Conservation (phyloP, 2,888 invertebrate species). For the Bimastos eiseni region DNA sequence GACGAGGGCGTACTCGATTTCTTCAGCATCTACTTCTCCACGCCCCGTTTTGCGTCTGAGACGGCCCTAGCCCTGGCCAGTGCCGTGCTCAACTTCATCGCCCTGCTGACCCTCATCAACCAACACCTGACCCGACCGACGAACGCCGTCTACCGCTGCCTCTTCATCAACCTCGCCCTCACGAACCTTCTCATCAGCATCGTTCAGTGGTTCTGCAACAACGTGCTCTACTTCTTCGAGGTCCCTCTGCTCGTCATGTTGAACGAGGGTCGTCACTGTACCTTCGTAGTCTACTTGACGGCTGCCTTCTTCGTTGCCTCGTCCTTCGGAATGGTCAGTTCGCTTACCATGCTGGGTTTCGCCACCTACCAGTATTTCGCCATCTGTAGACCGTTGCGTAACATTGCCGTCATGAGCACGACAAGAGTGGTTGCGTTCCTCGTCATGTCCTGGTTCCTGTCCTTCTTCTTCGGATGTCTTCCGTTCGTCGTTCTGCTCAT, state of each 20-base stretch:
- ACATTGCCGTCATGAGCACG: slow-evolving; percentile 35
- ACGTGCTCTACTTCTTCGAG: slow-evolving; percentile 38
- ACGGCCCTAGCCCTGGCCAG: slow-evolving; percentile 27
- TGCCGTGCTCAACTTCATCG: slow-evolving; percentile 31
- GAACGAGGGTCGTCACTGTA: slow-evolving; percentile 23
- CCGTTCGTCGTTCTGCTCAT: slow-evolving; percentile 34
- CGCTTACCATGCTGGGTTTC: slow-evolving; percentile 43
- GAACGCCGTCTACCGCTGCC: slow-evolving; percentile 39
- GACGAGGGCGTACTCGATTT: not conserved
- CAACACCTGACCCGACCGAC: slow-evolving; percentile 25
- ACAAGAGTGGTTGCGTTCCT: slow-evolving; percentile 32
- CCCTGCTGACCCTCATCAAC: slow-evolving; percentile 33
- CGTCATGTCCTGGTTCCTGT: slow-evolving; percentile 37
- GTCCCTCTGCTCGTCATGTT: not conserved
- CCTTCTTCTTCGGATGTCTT: slow-evolving; percentile 28
- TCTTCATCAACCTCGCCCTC: slow-evolving; percentile 40
- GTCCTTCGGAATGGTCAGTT: slow-evolving; percentile 39
- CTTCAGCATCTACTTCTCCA: slow-evolving; percentile 36
- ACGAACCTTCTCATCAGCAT: slow-evolving; percentile 37
- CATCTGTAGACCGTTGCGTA: slow-evolving; percentile 41
- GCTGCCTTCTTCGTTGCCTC: slow-evolving; percentile 37
- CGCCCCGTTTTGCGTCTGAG: slow-evolving; percentile 33
- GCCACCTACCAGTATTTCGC: slow-evolving; percentile 42
- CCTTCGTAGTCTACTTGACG: slow-evolving; percentile 35
- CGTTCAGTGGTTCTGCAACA: slow-evolving; percentile 42